These are phyloP conservation scores for Paramormyrops hopkinsi DNA, from an alignment of 2,797 vertebrate species.

Conservation along the genomic window DNA sequence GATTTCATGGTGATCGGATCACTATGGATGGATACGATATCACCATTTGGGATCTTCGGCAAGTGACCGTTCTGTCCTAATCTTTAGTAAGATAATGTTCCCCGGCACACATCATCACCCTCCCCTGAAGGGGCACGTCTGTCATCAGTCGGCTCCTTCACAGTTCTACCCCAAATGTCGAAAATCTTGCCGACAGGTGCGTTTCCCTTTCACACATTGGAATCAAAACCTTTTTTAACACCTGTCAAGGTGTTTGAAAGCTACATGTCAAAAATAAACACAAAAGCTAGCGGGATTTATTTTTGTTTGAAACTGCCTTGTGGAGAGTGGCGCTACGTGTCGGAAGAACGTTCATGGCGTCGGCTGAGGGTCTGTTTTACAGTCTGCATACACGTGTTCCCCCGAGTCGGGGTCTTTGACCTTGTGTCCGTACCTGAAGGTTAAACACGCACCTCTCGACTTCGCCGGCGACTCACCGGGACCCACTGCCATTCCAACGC, in stretches of 20 bases:
- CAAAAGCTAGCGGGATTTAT: not conserved
- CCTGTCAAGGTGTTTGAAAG: not conserved
- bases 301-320: not conserved
- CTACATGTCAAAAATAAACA: not conserved
- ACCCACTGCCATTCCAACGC: not conserved
- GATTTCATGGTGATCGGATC: not conserved
- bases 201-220: not conserved
- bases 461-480: not conserved
- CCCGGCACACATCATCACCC: not conserved
- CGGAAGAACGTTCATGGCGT: not conserved
- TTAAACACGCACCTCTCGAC: not conserved
- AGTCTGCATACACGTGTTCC: not conserved
- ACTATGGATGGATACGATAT: not conserved
- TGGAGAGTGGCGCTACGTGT: not conserved
- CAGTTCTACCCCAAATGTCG: not conserved
- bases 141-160: not conserved
- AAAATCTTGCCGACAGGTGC: not conserved
- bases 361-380: not conserved
- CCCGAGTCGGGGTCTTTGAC: not conserved
- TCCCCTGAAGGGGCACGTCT: not conserved
- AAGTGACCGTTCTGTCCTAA: not conserved
- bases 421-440: constrained; percentile 6
- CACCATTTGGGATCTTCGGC: not conserved
- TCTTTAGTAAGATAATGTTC: not conserved
- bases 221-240: not conserved